Evolutionary conservation across 2,888 invertebrate species (phyloP), one percentile per base, ranked within the genome.

Genomic region (Eilema sororculum): DNA sequence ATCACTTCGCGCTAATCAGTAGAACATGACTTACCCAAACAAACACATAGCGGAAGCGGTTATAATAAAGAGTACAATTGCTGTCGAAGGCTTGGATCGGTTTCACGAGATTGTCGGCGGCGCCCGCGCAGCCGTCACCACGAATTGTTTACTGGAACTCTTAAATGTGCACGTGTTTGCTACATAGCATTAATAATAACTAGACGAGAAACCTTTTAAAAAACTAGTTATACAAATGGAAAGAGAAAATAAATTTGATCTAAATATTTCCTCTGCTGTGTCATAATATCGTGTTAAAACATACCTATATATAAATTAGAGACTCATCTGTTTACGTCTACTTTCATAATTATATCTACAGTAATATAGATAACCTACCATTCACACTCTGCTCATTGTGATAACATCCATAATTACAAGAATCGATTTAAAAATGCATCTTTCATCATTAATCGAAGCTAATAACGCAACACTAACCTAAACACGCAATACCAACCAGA

Each of bases 121-220:
- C 76, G 78, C 75, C 69, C 61, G 75, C 70, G 65, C 75, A 73
- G 41, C 33, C 57, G 60, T 88, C 82, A 86, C 88, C 87, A 87
- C 85, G 82, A 89, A 88, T 87, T 90, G 89, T 91, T 91, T 88
- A 87, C 89, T 88, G 83, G 85, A 86, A 88, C 82, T 72, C 76
- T 71, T 16, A 65, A 64, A 41, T 30, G 8, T 85, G 89, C 91
- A 92, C 90, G 91, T 92, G 92, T 89, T 86, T 84, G 84, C 20
- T 57, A 62, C 30, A 56, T 65, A 65, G 24, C 52, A 56, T 46
- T 56, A 56, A 33, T 56, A 30, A 56, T 33, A 56, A 56, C 56
- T 65, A 65, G 65, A 65, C 30, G 30, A 22, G 24, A 6, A 25
- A 56, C 4, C 24, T 58, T 6, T 9, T 25, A 10, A 58, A 56